phyloP scores from a whole-genome alignment of 2,797 vertebrate genomes.

The Huso huso region DNA sequence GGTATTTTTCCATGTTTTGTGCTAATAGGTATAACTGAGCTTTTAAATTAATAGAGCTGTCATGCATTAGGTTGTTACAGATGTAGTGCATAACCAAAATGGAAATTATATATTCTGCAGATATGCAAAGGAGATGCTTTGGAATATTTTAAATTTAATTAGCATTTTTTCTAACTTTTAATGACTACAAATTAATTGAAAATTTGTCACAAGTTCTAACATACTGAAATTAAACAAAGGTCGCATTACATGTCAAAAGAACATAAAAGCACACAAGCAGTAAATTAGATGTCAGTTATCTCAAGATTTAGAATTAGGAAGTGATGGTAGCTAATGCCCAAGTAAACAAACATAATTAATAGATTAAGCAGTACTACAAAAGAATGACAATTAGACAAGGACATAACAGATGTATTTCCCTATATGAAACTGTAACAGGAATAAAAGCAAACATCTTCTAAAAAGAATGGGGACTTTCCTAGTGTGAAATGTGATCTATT shows the following conservation, averaged over 20 bases:
- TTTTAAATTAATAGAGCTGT: constrained; percentile 78
- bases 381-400: constrained; percentile 6
- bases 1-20: constrained; percentile 65
- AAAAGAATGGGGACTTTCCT: too few relatives aligned
- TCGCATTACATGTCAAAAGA: constrained; percentile 36
- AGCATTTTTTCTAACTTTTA: constrained; percentile 61
- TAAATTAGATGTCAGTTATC: constrained; percentile 67
- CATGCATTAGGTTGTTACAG: constrained; percentile 55
- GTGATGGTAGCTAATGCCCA: constrained; percentile 52
- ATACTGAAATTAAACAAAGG: constrained; percentile 54
- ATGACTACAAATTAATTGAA: constrained; percentile 73
- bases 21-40: constrained; percentile 75
- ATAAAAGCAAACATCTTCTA: too few relatives aligned
- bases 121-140: constrained; percentile 74
- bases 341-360: constrained; percentile 61
- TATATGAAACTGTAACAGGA: too few relatives aligned
- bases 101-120: constrained; percentile 66
- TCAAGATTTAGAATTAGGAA: constrained; percentile 26
- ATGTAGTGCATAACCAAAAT: constrained; percentile 63
- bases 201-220: constrained; percentile 65
- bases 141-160: constrained; percentile 82
- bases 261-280: constrained; percentile 56
- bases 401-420: too few relatives aligned
- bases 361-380: constrained; percentile 33
- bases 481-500: too few relatives aligned